Evolutionary conservation across 30 jellyfish, hydroid and myxozoan genomes (phyloP).

Genomic region (Clytia hemisphaerica): DNA sequence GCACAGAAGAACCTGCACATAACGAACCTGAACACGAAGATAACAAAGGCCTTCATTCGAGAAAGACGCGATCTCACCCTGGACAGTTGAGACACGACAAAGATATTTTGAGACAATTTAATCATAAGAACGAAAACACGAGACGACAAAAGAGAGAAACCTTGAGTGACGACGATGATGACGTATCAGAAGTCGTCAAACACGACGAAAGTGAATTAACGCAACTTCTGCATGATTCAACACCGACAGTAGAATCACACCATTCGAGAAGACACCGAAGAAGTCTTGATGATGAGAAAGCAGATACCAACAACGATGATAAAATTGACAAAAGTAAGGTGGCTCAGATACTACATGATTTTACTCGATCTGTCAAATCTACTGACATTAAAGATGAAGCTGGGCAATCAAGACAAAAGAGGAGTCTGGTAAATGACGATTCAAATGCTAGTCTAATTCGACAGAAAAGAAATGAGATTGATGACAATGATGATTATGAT

Average conservation of each 20-base stretch:
- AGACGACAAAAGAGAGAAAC: no score
- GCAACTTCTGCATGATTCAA: no score
- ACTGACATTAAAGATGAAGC: conserved; percentile 7
- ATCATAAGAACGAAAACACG: no score
- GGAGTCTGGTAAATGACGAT: neutral
- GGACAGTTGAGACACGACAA: neutral
- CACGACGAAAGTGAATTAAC: conserved; percentile 3
- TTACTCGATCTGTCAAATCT: neutral
- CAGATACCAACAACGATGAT: neutral
- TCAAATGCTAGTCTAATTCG: neutral
- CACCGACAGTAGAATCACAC: conserved; percentile 2
- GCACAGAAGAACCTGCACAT: no score
- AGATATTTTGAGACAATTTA: neutral
- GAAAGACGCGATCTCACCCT: neutral
- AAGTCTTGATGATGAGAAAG: neutral
- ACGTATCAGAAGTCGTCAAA: neutral
- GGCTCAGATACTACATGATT: neutral
- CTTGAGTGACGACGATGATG: conserved; percentile 8
- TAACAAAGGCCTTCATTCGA: neutral
- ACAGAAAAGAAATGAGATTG: conserved; percentile 45
- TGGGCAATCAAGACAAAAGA: conserved; percentile 11
- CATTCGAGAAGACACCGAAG: neutral
- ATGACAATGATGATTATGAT: conserved; percentile 25
- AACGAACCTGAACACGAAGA: no score
- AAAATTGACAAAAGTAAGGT: neutral